A percentile compares a stretch with the other conserved stretches of the same genome.
These are phyloP conservation scores for Axea sp. DNA, from an alignment of 2,888 invertebrate species.

Conservation along the genomic window DNA sequence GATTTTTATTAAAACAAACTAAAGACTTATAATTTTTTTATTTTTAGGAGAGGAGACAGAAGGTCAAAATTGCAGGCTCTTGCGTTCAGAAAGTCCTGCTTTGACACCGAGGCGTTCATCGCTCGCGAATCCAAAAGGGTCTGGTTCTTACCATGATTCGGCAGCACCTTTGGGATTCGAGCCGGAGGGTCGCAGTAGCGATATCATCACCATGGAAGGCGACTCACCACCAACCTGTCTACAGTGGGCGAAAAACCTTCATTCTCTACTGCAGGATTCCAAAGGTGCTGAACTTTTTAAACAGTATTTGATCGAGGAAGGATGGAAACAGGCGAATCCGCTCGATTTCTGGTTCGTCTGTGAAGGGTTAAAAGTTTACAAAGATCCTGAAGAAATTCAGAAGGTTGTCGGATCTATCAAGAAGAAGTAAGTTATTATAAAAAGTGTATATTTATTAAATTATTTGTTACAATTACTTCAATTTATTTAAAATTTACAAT, in stretches of 20 bases:
- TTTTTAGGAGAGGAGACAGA: constrained; percentile 78
- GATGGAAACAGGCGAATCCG: constrained; percentile 88
- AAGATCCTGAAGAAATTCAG: constrained; percentile 85
- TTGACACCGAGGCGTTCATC: constrained; percentile 79
- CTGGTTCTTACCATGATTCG: constrained; percentile 74
- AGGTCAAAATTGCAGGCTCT: constrained; percentile 73
- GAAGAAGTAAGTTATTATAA: constrained; percentile 80
- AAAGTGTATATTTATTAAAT: neutral
- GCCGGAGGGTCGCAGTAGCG: constrained; percentile 81
- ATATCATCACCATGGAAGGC: constrained; percentile 77
- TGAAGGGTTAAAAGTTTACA: constrained; percentile 90
- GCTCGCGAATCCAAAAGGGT: constrained; percentile 71
- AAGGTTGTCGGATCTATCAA: constrained; percentile 91
- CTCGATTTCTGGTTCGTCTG: constrained; percentile 97
- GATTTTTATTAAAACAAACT: too few species aligned
- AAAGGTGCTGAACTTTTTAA: constrained; percentile 94
- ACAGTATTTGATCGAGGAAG: constrained; percentile 89
- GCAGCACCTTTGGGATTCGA: constrained; percentile 81
- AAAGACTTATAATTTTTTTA: too few species aligned
- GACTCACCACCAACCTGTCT: constrained; percentile 86
- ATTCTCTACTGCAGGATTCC: constrained; percentile 89
- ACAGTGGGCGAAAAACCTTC: constrained; percentile 93
- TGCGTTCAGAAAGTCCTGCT: constrained; percentile 77
- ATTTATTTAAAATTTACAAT: too few species aligned
- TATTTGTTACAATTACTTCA: too few species aligned